These are phyloP conservation scores for Rynchops niger DNA, from an alignment of 2,113 vertebrate genomes.

Conservation along the genomic window DNA sequence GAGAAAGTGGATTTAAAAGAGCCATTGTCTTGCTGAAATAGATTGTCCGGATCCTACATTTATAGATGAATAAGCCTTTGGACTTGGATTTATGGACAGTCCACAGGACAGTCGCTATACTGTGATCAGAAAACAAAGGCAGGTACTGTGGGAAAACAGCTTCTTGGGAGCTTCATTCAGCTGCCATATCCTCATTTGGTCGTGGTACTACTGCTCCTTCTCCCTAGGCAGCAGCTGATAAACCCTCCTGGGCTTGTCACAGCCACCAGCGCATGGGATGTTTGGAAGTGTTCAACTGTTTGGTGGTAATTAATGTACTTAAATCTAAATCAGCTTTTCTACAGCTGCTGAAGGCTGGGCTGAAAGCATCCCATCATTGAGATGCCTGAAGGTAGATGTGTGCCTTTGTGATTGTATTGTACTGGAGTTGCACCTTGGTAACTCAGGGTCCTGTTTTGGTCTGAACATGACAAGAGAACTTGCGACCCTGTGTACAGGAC, in stretches of 20 bases:
- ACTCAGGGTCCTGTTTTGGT: background rate
- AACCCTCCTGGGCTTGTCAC: background rate
- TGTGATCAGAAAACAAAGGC: background rate
- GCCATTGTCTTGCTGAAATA: background rate
- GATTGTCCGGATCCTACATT: background rate
- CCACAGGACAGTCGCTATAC: background rate
- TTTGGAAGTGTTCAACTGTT: background rate
- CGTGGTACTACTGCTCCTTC: background rate
- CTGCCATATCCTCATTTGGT: background rate
- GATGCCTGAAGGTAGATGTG: background rate
- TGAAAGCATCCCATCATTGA: background rate
- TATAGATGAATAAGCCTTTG: background rate
- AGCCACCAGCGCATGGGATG: background rate
- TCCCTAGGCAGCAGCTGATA: background rate
- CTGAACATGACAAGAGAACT: background rate
- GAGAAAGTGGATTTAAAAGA: background rate
- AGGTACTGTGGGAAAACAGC: background rate
- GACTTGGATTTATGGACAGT: background rate
- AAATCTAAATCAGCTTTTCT: background rate
- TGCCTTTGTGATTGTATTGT: background rate
- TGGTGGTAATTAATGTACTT: background rate
- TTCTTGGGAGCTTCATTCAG: background rate
- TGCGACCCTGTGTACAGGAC: background rate
- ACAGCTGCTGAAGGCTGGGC: background rate
- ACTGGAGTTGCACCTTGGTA: background rate